Base-by-base conservation (phyloP, 2,797 vertebrate genomes). In the Mionectes olivaceus region DNA sequence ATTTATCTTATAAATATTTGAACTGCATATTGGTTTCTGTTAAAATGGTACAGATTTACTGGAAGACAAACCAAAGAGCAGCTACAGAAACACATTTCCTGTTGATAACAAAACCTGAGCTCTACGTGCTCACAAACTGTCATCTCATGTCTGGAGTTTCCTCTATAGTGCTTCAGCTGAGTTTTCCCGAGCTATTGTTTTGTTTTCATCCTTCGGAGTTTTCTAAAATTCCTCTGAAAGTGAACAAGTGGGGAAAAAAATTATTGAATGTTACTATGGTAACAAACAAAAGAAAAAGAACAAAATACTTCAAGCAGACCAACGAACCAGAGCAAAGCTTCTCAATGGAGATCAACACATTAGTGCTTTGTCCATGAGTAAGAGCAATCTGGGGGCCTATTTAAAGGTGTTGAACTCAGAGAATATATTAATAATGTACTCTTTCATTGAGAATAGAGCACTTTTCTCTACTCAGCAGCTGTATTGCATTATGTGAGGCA, bases 1-100 rank as follows among this genome's bases (percentile, higher is more conserved):
- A 68, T 87, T 94, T 96, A 27, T 63, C 77, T 95, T 89, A 91
- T 94, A 97, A 92, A 94, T 96, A 96, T 93, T 96, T 88, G 83
- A 97, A 94, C 47, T 49, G 83, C 49, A 43, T 73, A 60, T 46
- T 96, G 47, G 61, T 95, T 95, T 96, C 76, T 89, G 78, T 85
- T 95, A 43, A 97, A 96, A 81, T 70, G 43, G 52, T 87, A 95
- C 61, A 60, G 61, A 89, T 95, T 97, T 96, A 94, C 86, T 96
- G 96, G 94, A 98, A 97, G 53, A 43, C 27, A 77, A 96, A 94
- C 71, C 59, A 82, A 96, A 96, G 50, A 61, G 44, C 71, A 93
- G 64, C 43, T 75, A 71, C 60, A 83, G 71, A 94, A 60, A 32
- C 41, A 73, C 64, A 12, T 74, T 92, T 96, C 82, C 90, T 95